Evolutionary conservation across 2,113 vertebrate genomes (phyloP).

Genomic region (Pantherophis guttatus): DNA sequence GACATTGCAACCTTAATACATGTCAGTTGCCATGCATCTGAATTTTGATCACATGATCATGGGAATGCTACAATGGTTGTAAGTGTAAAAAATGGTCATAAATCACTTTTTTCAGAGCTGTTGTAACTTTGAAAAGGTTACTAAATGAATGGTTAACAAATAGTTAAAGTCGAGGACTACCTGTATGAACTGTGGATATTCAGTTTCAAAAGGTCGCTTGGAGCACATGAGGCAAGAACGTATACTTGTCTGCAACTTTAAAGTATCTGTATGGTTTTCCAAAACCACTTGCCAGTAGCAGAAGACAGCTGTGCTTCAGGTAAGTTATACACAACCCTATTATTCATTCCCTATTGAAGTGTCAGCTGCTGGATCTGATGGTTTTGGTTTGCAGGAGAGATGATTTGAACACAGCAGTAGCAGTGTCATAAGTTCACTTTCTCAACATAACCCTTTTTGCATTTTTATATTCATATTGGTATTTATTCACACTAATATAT

Average conservation of each 20-base stretch:
- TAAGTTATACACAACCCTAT: background rate
- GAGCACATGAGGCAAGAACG: background rate
- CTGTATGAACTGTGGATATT: background rate
- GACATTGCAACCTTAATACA: background rate
- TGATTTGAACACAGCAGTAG: background rate
- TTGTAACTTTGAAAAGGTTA: background rate
- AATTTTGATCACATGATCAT: background rate
- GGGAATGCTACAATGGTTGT: background rate
- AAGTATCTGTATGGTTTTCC: background rate
- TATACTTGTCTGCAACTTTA: background rate
- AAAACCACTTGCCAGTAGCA: background rate
- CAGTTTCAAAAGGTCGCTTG: background rate
- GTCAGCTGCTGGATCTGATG: background rate
- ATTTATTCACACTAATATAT: background rate
- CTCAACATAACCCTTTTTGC: background rate
- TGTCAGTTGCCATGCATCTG: background rate
- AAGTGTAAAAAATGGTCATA: background rate
- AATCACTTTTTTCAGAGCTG: background rate
- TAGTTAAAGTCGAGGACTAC: background rate
- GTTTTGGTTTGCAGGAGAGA: background rate
- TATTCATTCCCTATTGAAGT: background rate
- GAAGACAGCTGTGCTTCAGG: background rate
- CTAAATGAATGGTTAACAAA: background rate
- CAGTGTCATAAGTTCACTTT: background rate
- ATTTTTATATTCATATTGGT: background rate